Base-by-base conservation (phyloP, 2,113 vertebrate genomes). In the Rhea pennata region DNA sequence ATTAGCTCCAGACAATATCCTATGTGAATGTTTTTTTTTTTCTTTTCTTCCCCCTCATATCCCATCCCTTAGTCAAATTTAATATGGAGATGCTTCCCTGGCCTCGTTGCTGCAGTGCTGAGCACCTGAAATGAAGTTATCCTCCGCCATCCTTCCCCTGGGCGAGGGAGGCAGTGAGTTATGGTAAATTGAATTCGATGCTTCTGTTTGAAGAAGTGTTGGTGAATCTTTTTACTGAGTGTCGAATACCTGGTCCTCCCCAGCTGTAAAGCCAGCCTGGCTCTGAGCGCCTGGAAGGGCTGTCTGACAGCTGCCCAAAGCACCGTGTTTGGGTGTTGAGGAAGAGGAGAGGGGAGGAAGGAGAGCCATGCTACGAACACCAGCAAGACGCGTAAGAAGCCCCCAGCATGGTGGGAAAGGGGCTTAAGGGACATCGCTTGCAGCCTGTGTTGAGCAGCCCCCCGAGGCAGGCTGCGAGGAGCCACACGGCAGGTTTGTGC, bases 391-490 rank as follows among this genome's bases (percentile, higher is more conserved):
- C 19, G 16, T 31, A 31, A 67, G 15, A 29, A 67, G 65, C 27
- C 65, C 40, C 26, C 29, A 11, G 9, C 65, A 16, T 31, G 40
- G 11, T 27, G 65, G 29, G 65, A 44, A 44, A 10, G 12, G 19
- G 24, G 40, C 65, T 44, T 67, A 16, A 7, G 42, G 46, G 46
- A 19, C 46, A 9, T 19, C 17, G 17, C 46, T 48, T 8, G 46
- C 46, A 7, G 17, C 46, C 17, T 12, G 46, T 19, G 46, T 65
- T 0, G 3, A 84, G 70, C 66, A 74, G 40, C 84, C 42, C 17
- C 1, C 9, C 0, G 11, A 39, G 64, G 79, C 70, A 12, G 39
- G 64, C 51, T 72, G 75, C 21, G 1, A 3, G 53, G 36, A 31
- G 39, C 39, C 0, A 9, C 2, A 6, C 0, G 74, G 40, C 33